Evolutionary conservation across 1,140 invertebrate species (phyloP).

Genomic region (Hestina assimilis): DNA sequence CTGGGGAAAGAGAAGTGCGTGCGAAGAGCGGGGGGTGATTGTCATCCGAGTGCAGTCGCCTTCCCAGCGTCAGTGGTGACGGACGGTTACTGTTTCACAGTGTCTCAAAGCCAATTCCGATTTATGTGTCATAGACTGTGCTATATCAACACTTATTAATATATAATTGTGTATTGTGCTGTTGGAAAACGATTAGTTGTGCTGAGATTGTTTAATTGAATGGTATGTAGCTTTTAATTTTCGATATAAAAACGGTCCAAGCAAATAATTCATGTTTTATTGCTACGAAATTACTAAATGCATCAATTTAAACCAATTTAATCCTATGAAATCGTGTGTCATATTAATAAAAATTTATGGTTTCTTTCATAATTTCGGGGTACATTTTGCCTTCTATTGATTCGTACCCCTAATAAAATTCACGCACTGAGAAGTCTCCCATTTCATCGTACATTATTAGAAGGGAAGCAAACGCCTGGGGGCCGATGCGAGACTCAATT

Average conservation of each 20-base stretch:
- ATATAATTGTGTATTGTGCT: slow-evolving; percentile 28
- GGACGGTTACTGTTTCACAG: slow-evolving; percentile 13
- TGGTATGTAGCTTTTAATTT: slow-evolving; percentile 4
- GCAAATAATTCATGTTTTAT: not conserved
- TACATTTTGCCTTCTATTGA: slow-evolving; percentile 48
- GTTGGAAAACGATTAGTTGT: slow-evolving; percentile 22
- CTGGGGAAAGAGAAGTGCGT: slow-evolving; percentile 34
- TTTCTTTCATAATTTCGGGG: slow-evolving; percentile 17
- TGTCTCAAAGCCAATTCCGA: not conserved
- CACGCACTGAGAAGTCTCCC: slow-evolving; percentile 54
- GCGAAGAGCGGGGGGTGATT: slow-evolving; percentile 26
- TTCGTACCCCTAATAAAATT: slow-evolving; percentile 70
- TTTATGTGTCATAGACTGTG: slow-evolving; percentile 30
- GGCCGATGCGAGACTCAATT: slow-evolving; percentile 42
- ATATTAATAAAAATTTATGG: slow-evolving; percentile 16
- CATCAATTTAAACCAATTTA: slow-evolving; percentile 11
- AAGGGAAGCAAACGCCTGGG: slow-evolving; percentile 50
- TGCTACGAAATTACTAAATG: not conserved
- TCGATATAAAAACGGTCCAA: not conserved
- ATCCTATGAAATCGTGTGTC: slow-evolving; percentile 1
- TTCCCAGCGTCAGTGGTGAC: slow-evolving; percentile 30
- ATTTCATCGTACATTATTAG: slow-evolving; percentile 49
- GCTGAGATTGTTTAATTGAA: slow-evolving; percentile 4
- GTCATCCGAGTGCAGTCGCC: slow-evolving; percentile 44
- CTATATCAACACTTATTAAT: slow-evolving; percentile 19